These are phyloP conservation scores for Hyperoodon ampullatus DNA, from an alignment of 2,113 vertebrate species.

Conservation along the genomic window DNA sequence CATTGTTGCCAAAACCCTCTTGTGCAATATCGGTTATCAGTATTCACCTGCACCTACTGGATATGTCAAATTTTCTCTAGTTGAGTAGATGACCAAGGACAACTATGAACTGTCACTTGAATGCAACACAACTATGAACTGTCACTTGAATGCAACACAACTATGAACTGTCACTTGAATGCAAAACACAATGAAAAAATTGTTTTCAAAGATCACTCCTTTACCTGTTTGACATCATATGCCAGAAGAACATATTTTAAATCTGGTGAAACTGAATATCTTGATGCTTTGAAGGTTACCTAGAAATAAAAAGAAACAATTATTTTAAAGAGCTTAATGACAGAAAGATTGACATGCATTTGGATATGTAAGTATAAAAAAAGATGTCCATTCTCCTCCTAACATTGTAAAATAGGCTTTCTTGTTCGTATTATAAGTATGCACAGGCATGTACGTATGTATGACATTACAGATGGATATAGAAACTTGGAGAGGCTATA, in stretches of 20 bases:
- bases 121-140: background rate
- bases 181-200: background rate
- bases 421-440: background rate
- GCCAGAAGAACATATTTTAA: slow-evolving; percentile 96
- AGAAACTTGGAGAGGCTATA: background rate
- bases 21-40: fast-evolving
- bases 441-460: background rate
- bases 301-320: slow-evolving; percentile 69
- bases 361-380: background rate
- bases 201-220: background rate
- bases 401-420: background rate
- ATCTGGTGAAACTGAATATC: slow-evolving; percentile 95
- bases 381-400: background rate
- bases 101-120: background rate
- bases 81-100: background rate
- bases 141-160: background rate
- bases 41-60: fast-evolving
- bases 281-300: slow-evolving; percentile 96
- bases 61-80: background rate
- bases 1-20: background rate
- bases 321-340: background rate
- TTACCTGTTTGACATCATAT: slow-evolving; percentile 97
- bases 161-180: background rate
- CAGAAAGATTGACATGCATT: background rate
- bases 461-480: background rate